A percentile compares a stretch with the other conserved stretches of the same genome.
phyloP scores from a whole-genome alignment of 2,888 invertebrate species.

The Formica aserva region DNA sequence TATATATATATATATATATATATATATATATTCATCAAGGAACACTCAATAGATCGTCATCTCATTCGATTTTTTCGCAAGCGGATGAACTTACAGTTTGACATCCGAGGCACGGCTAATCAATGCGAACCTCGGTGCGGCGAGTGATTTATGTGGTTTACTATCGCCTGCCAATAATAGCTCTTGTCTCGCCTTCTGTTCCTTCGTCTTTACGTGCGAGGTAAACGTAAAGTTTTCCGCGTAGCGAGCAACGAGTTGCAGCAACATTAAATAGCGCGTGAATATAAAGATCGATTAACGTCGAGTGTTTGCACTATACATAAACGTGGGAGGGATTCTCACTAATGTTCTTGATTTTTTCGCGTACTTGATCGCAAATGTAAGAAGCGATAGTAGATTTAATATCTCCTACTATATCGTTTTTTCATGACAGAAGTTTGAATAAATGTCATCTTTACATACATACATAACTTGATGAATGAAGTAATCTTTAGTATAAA shows the following conservation, averaged over 20 bases:
- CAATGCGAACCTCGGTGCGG: slow-evolving; percentile 74
- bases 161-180: slow-evolving; percentile 74
- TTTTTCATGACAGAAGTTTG: background rate
- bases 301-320: background rate
- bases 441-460: background rate
- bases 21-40: background rate
- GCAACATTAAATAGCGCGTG: background rate
- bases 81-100: slow-evolving; percentile 66
- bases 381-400: background rate
- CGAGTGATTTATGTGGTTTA: slow-evolving; percentile 75
- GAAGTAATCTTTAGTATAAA: background rate
- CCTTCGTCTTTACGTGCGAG: slow-evolving; percentile 56
- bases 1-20: no score
- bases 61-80: slow-evolving; percentile 49
- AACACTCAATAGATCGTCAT: slow-evolving; percentile 20
- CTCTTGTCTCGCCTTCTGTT: slow-evolving; percentile 44
- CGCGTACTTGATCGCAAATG: background rate
- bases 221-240: slow-evolving; percentile 39
- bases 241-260: slow-evolving; percentile 14
- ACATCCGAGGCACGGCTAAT: slow-evolving; percentile 75
- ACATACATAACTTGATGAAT: background rate
- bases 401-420: background rate
- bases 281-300: slow-evolving; percentile 29
- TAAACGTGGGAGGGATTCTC: background rate
- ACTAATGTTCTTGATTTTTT: background rate